Evolutionary conservation across 2,113 vertebrate species (phyloP).

Genomic region (Burhinus bistriatus): DNA sequence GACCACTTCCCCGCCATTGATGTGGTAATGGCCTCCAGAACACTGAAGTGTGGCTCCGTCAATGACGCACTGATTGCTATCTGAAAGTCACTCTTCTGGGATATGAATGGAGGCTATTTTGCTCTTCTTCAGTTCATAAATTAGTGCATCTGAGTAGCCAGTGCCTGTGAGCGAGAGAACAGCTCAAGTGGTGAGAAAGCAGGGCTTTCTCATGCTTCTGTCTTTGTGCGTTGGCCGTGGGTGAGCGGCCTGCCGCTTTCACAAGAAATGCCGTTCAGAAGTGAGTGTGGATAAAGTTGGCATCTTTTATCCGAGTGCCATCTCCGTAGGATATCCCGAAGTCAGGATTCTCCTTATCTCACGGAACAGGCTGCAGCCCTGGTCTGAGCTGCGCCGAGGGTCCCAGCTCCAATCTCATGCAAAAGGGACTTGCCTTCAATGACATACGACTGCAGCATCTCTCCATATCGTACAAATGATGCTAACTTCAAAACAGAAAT

Average conservation of each 20-base stretch:
- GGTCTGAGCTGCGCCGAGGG: not conserved
- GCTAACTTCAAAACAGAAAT: not conserved
- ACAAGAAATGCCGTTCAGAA: not conserved
- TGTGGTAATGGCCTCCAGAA: slow-evolving; percentile 6
- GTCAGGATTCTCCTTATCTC: not conserved
- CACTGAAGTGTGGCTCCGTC: not conserved
- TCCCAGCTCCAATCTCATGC: not conserved
- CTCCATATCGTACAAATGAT: fast-evolving
- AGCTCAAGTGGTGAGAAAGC: not conserved
- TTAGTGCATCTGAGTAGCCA: not conserved
- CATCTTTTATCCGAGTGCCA: not conserved
- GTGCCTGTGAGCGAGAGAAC: not conserved
- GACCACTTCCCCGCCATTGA: not conserved
- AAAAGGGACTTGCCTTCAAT: not conserved
- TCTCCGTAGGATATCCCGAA: not conserved
- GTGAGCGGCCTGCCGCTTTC: not conserved
- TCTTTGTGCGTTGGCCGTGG: not conserved
- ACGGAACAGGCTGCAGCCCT: not conserved
- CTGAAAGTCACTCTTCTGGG: not conserved
- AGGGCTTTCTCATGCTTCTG: not conserved
- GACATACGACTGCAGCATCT: not conserved
- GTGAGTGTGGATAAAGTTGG: not conserved
- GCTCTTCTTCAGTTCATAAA: not conserved
- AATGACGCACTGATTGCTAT: not conserved
- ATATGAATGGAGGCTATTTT: not conserved